phyloP scores from a whole-genome alignment of 2,113 vertebrate genomes.

The Calyptomena viridis region DNA sequence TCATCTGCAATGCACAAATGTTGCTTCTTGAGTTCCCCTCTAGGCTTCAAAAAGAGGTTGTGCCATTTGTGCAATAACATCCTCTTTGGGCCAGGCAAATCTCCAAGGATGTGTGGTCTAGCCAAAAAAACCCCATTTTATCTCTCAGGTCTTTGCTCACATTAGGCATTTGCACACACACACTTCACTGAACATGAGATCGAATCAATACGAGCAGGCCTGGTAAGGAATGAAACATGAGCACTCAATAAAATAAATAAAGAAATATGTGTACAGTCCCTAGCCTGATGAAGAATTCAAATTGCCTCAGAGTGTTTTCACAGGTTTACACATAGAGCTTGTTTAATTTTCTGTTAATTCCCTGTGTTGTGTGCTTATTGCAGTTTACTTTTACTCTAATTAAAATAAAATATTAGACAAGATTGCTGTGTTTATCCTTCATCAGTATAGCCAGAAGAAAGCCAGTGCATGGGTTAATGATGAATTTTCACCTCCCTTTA shows the following conservation, averaged over 20 bases:
- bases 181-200: constrained; percentile 44
- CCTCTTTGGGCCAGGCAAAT: constrained; percentile 6
- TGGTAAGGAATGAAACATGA: constrained; percentile 30
- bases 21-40: constrained; percentile 21
- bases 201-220: constrained; percentile 29
- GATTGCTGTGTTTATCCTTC: constrained; percentile 22
- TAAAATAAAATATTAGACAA: constrained; percentile 51
- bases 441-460: background rate
- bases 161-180: constrained; percentile 17
- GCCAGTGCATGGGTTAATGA: constrained; percentile 4
- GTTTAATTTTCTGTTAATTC: constrained; percentile 52
- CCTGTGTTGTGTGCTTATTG: background rate
- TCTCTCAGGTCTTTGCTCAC: constrained; percentile 9
- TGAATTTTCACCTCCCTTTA: background rate
- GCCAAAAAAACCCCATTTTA: constrained; percentile 27
- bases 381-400: constrained; percentile 27
- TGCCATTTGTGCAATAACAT: constrained; percentile 27
- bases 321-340: background rate
- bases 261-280: background rate
- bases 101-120: constrained; percentile 15
- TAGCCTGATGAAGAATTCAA: constrained; percentile 43
- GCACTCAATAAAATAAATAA: constrained; percentile 44
- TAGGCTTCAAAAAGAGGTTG: constrained; percentile 30
- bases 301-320: constrained; percentile 25
- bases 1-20: constrained; percentile 25